phyloP scores from a whole-genome alignment of 2,888 invertebrate genomes.

The Nomada ruficornis region DNA sequence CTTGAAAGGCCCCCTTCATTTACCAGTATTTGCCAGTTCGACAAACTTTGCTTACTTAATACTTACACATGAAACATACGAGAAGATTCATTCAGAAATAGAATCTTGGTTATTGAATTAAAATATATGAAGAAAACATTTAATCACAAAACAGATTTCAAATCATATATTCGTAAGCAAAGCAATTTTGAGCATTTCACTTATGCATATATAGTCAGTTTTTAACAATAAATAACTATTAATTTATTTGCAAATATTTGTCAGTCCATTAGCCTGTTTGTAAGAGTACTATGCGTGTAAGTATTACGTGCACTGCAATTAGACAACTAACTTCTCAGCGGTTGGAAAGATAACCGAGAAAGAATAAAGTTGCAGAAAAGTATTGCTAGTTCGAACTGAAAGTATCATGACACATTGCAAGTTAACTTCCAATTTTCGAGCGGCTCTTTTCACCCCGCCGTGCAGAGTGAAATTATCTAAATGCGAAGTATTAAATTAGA shows the following conservation, averaged over 20 bases:
- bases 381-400: not conserved
- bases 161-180: too few species aligned
- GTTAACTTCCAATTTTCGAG: slow-evolving; percentile 1
- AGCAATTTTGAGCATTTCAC: too few species aligned
- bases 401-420: not conserved
- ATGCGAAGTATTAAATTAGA: slow-evolving; percentile 33
- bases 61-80: not conserved
- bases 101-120: too few species aligned
- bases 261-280: too few species aligned
- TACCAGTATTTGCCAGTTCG: slow-evolving; percentile 37
- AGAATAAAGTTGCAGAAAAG: slow-evolving; percentile 18
- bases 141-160: too few species aligned
- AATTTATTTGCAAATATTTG: too few species aligned
- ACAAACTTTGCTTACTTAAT: slow-evolving; percentile 20
- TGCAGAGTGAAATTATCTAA: slow-evolving; percentile 18
- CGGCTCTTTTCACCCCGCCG: not conserved
- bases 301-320: too few species aligned
- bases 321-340: too few species aligned
- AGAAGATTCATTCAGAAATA: slow-evolving; percentile 19
- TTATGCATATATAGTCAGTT: too few species aligned
- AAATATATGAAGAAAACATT: too few species aligned
- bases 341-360: slow-evolving; percentile 47
- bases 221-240: too few species aligned
- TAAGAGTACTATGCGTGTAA: too few species aligned
- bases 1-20: slow-evolving; percentile 30